Base-by-base conservation (phyloP, 2,113 vertebrate species). In the Probosciger aterrimus region DNA sequence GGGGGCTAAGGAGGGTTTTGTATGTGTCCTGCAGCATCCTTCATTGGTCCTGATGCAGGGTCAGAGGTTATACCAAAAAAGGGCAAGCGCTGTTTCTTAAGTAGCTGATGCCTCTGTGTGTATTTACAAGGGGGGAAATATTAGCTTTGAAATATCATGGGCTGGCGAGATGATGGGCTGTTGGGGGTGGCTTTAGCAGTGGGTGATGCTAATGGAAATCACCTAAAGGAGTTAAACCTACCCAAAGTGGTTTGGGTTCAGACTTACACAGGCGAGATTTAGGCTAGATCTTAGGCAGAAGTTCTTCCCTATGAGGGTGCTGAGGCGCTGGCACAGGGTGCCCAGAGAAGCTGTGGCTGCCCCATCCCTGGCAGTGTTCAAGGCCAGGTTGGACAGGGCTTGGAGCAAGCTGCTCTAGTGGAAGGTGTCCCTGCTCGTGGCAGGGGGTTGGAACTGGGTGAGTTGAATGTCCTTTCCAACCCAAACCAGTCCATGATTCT, bases 151-250 rank as follows among this genome's bases (percentile, higher is more conserved):
- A 44, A 41, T 91, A 60, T 77, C 81, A 44, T 27, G 79, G 88
- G 63, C 50, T 95, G 95, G 92, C 91, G 11, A 35, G 91, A 91
- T 10, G 30, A 74, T 94, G 82, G 65, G 55, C 92, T 93, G 59
- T 82, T 88, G 90, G 80, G 77, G 86, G 74, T 81, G 91, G 86
- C 82, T 82, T 78, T 85, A 93, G 91, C 52, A 55, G 70, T 65
- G 75, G 18, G n/a, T 23, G 14, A 91, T 68, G 81, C 73, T 89
- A 73, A 83, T 93, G 94, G 67, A 73, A 79, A n/a, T 64, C 74
- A 30, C 37, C 39, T 33, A 4, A 82, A 95, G 82, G 65, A 78
- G 71, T 90, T 59, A 59, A 83, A 71, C 4, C n/a, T 80, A 59
- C 85, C 62, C 73, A 14, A 39, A 59, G 9, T 59, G 22, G 33